Evolutionary conservation across 2,797 vertebrate species (phyloP).

Genomic region (Serranus cabrilla): DNA sequence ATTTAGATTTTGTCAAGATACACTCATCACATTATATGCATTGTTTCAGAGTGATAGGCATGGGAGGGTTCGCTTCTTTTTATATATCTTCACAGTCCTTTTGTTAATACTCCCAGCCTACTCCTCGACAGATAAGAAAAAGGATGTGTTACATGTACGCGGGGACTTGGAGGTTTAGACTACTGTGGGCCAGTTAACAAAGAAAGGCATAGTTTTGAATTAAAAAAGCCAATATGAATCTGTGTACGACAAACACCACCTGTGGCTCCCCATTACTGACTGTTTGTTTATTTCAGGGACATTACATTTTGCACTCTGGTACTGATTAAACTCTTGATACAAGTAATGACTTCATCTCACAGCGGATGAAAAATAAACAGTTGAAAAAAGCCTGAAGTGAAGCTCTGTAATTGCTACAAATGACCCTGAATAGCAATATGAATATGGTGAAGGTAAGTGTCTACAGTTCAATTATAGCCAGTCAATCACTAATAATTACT

Average conservation of each 20-base stretch:
- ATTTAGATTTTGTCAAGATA: constrained; percentile 91
- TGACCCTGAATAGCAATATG: not conserved
- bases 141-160: constrained; percentile 41
- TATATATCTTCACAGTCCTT: constrained; percentile 46
- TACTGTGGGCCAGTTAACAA: constrained; percentile 34
- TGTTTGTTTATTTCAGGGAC: not conserved
- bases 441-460: not conserved
- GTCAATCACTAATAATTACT: constrained; percentile 3
- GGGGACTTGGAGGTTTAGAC: constrained; percentile 45
- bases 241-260: constrained; percentile 7
- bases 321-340: constrained; percentile 2
- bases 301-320: constrained; percentile 5
- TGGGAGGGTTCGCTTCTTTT: constrained; percentile 36
- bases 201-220: constrained; percentile 30
- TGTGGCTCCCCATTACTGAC: constrained; percentile 17
- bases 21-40: constrained; percentile 77
- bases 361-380: constrained; percentile 8
- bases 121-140: constrained; percentile 59
- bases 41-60: constrained; percentile 75
- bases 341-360: constrained; percentile 1
- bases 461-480: not conserved
- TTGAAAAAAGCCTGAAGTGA: not conserved
- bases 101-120: constrained; percentile 52
- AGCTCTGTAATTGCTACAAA: not conserved
- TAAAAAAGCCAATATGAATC: constrained; percentile 10